phyloP scores from a whole-genome alignment of 1,140 invertebrate genomes.

The Heliconius melpomene region DNA sequence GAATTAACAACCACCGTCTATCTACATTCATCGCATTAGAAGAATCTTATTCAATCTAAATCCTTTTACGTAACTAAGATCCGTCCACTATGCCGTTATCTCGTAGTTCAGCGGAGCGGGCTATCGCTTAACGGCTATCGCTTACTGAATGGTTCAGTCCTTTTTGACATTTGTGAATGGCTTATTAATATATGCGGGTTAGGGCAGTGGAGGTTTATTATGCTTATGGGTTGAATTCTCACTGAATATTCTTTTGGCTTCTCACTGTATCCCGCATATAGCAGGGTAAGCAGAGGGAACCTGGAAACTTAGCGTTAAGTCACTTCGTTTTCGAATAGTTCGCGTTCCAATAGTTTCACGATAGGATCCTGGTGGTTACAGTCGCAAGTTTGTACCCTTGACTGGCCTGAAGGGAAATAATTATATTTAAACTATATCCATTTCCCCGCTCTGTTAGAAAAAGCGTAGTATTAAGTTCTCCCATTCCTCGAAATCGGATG shows the following conservation, averaged over 20 bases:
- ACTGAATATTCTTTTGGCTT: too few species aligned
- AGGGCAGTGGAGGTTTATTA: neutral
- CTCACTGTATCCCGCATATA: too few species aligned
- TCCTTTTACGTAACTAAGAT: neutral
- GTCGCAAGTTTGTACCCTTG: too few species aligned
- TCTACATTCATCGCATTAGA: neutral
- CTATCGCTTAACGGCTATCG: neutral
- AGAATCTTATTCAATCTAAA: neutral
- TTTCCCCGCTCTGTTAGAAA: too few species aligned
- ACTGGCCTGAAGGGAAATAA: too few species aligned
- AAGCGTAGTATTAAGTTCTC: too few species aligned
- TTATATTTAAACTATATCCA: too few species aligned
- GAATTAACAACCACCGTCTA: neutral
- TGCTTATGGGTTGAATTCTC: neutral
- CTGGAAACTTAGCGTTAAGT: neutral
- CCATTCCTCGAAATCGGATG: too few species aligned
- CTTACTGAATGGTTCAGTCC: neutral
- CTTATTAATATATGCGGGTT: conserved; percentile 2
- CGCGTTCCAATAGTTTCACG: too few species aligned
- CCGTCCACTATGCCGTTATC: neutral
- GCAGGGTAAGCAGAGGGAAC: neutral
- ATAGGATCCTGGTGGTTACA: too few species aligned
- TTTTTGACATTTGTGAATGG: neutral
- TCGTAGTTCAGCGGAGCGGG: neutral
- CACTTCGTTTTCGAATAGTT: neutral